Base-by-base conservation (phyloP, 2,113 vertebrate genomes). In the Lycaon pictus region DNA sequence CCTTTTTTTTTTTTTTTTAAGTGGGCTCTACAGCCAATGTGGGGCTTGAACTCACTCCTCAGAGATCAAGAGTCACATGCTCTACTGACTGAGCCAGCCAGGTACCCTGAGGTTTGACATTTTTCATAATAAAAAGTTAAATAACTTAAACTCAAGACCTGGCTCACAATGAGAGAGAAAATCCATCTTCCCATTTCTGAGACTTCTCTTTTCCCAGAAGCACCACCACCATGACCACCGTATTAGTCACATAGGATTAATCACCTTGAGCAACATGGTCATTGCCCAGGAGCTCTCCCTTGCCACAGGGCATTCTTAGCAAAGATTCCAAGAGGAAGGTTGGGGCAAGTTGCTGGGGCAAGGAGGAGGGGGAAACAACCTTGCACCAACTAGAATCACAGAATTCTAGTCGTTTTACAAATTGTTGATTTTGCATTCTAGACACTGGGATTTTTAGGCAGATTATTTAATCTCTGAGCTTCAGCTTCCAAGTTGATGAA, bases 121-220 rank as follows among this genome's bases (percentile, higher is more conserved):
- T 86, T 92, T 81, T 79, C 20, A 62, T 83, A 87, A 90, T 1
- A 89, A 62, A 80, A 88, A 83, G 9, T 60, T 87, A 95, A 93
- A 9, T 51, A 48, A 82, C 13, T n/a, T 63, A 94, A 56, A 53
- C 15, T 37, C 53, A 82, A 29, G 43, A 91, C 43, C 48, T 86
- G 51, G 27, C 60, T 90, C 37, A 25, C 43, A 17, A 12, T 17
- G 17, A 35, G 23, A 56, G 25, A 11, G 32, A 23, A 20, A 60
- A 25, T 69, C 5, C 1, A 10, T n/a, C 11, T 85, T 96, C 17
- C n/a, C 58, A 35, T 60, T 91, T 93, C 22, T 65, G 48, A 95
- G 71, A 69, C 56, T 56, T 51, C 17, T 76, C 43, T 82, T 92
- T 84, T 96, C 80, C 71, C n/a, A 62, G 17, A 76, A 56, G 5